phyloP scores from a whole-genome alignment of 2,888 invertebrate species.

The Drosophila meridionalis region DNA sequence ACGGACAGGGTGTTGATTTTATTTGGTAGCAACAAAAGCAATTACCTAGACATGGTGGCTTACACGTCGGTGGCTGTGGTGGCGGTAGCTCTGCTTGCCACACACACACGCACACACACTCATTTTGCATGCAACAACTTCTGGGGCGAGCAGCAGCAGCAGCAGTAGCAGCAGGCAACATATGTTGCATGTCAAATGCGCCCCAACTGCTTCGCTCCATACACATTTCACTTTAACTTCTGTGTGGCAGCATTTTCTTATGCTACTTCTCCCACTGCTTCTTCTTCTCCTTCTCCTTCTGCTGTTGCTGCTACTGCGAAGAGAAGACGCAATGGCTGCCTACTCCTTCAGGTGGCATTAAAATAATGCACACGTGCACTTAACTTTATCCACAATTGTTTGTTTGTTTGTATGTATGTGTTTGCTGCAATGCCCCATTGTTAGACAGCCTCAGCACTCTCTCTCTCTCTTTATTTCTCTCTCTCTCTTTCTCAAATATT shows the following conservation, averaged over 20 bases:
- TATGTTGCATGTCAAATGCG: slow-evolving; percentile 79
- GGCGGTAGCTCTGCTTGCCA: slow-evolving; percentile 24
- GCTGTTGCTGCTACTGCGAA: slow-evolving; percentile 1
- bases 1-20: slow-evolving; percentile 69
- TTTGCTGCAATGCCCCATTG: slow-evolving; percentile 52
- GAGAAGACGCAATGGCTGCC: slow-evolving; percentile 49
- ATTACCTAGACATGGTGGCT: slow-evolving; percentile 62
- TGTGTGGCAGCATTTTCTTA: slow-evolving; percentile 11
- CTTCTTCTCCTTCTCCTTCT: neutral
- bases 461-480: neutral
- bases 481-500: slow-evolving; percentile 52
- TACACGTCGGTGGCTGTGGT: neutral
- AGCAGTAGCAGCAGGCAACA: slow-evolving; percentile 71
- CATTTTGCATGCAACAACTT: slow-evolving; percentile 81
- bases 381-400: slow-evolving; percentile 81
- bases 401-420: slow-evolving; percentile 42
- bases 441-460: slow-evolving; percentile 39
- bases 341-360: slow-evolving; percentile 84
- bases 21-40: slow-evolving; percentile 73
- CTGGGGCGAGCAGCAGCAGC: slow-evolving; percentile 31
- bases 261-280: neutral
- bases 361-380: slow-evolving; percentile 84
- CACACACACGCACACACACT: slow-evolving; percentile 74
- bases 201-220: slow-evolving; percentile 4
- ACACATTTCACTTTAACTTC: slow-evolving; percentile 13